Base-by-base conservation (phyloP, 2,888 invertebrate genomes). In the Eulithis testata region DNA sequence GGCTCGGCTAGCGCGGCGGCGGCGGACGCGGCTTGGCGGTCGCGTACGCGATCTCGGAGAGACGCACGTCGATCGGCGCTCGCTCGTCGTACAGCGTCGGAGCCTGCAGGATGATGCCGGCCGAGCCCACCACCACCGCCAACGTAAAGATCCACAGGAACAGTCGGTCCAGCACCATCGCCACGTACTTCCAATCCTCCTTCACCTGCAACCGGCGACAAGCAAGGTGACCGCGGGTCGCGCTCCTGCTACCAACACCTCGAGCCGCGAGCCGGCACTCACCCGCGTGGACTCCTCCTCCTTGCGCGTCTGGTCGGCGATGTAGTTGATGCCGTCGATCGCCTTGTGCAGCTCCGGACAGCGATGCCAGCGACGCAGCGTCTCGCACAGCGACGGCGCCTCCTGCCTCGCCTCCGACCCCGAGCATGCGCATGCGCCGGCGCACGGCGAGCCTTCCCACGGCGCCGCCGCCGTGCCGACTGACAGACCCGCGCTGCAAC, bases 181-280 rank as follows among this genome's bases (percentile, higher is more conserved):
- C 99, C 76, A 99, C 98, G 92, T 98, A 99, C 90, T 99, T 99
- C 99, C 99, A 99, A 94, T 99, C 99, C 94, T 99, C 98, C 92
- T 97, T 97, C 76, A 98, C 97, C 97, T 97, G 82, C 63, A 84
- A 53, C 91, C 8, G 40, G 8, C n/a, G 40, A 40, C 85, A 94
- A 95, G 95, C 43, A n/a, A 11, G 5, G 36, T 7, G 12, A 6
- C 7, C 4, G 52, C 36, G n/a, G 21, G 21, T 2, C 4, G 4
- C 3, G 11, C 14, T 52, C 1, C 1, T 21, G 21, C 21, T 21
- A 21, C 1, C 21, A 1, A 1, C 21, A 21, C 21, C 21, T 21
- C 21, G 21, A 21, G 43, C 11, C 11, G 37, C 11, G 43, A 8
- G 27, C 27, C 8, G 1, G 2, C 40, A 88, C 94, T 93, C 86